A percentile compares a stretch with the other conserved stretches of the same genome.
phyloP scores from a whole-genome alignment of 2,797 vertebrate genomes.

The Serranus cabrilla region DNA sequence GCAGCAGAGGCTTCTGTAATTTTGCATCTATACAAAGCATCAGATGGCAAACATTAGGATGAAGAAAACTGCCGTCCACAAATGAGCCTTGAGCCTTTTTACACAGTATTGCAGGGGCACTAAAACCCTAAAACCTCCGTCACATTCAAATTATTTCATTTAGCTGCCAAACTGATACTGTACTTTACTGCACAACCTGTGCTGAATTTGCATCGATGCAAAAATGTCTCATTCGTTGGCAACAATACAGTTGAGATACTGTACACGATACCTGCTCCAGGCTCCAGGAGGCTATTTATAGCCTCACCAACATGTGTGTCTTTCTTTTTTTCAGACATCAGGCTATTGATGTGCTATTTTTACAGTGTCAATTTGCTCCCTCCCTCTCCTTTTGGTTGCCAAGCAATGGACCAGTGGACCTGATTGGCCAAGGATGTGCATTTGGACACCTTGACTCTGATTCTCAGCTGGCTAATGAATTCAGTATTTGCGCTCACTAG shows the following conservation, averaged over 20 bases:
- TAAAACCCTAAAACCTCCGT: constrained; percentile 23
- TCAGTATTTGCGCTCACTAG: constrained; percentile 50
- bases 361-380: constrained; percentile 80
- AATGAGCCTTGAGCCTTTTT: constrained; percentile 24
- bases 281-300: constrained; percentile 91
- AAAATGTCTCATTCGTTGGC: constrained; percentile 75
- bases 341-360: constrained; percentile 89
- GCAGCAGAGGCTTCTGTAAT: constrained; percentile 16
- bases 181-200: constrained; percentile 25
- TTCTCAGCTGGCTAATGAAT: constrained; percentile 70
- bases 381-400: constrained; percentile 77
- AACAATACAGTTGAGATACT: constrained; percentile 84
- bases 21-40: constrained; percentile 49
- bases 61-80: constrained; percentile 4
- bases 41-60: constrained; percentile 5
- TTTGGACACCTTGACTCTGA: constrained; percentile 72
- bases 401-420: constrained; percentile 75
- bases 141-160: constrained; percentile 58
- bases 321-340: constrained; percentile 87
- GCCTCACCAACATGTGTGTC: constrained; percentile 85
- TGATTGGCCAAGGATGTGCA: constrained; percentile 75
- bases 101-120: neutral
- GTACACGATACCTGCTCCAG: constrained; percentile 83
- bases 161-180: constrained; percentile 20
- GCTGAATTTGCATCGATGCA: constrained; percentile 74